Percentiles rank a stretch among this genome's conserved stretches.
Evolutionary conservation across 2,888 invertebrate species (phyloP).

Genomic region (Drosophila kuntzei): DNA sequence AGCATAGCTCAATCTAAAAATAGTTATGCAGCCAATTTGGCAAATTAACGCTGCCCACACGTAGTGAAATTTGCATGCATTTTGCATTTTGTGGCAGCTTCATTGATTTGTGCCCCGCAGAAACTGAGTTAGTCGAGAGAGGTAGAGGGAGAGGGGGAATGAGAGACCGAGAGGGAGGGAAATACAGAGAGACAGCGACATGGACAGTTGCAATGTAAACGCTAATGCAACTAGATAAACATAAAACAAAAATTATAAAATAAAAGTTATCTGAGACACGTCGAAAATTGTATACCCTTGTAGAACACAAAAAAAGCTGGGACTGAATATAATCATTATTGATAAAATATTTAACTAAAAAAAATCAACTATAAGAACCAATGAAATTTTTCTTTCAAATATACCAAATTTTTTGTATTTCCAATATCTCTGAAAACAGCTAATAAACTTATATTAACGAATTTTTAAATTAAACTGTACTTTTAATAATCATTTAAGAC

Average conservation of each 20-base stretch:
- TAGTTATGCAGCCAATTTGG: slow-evolving; percentile 39
- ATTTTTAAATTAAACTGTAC: no score
- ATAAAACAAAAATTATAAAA: background rate
- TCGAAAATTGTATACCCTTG: background rate
- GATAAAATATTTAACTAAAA: no score
- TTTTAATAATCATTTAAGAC: no score
- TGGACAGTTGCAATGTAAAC: background rate
- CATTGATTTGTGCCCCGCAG: slow-evolving; percentile 37
- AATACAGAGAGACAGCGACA: background rate
- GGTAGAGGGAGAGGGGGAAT: background rate
- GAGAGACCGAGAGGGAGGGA: background rate
- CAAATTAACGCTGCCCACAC: slow-evolving; percentile 12
- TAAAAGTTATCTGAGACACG: background rate
- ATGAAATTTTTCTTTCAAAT: no score
- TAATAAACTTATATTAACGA: no score
- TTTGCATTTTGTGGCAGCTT: slow-evolving; percentile 26
- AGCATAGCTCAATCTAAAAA: slow-evolving; percentile 20
- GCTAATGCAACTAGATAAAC: background rate
- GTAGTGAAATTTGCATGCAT: slow-evolving; percentile 16
- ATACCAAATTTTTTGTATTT: no score
- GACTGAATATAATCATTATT: no score
- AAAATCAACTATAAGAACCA: no score
- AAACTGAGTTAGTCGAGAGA: background rate
- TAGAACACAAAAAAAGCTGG: no score
- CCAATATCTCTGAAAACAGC: no score